phyloP scores from a whole-genome alignment of 2,797 vertebrate genomes.

The Alcedo atthis region DNA sequence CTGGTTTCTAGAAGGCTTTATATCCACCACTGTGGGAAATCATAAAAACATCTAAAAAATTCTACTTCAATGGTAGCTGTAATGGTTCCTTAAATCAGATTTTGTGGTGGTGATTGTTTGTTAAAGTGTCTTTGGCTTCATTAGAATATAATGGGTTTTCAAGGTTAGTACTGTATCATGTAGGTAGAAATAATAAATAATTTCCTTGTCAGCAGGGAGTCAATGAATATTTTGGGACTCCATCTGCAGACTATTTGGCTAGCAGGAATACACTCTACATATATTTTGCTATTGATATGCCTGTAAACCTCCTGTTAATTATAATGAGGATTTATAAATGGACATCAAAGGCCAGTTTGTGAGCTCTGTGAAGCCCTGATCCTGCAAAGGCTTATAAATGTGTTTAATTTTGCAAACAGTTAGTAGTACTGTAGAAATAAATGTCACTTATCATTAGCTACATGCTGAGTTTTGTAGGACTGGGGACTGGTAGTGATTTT shows the following conservation, averaged over 20 bases:
- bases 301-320: constrained; percentile 57
- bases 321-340: constrained; percentile 59
- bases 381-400: constrained; percentile 53
- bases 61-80: neutral
- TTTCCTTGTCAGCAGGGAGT: constrained; percentile 68
- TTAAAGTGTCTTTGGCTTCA: constrained; percentile 43
- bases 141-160: constrained; percentile 68
- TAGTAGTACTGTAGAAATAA: constrained; percentile 40
- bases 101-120: constrained; percentile 12
- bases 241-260: constrained; percentile 68
- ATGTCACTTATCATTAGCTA: constrained; percentile 45
- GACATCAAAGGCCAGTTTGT: constrained; percentile 57
- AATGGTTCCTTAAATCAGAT: neutral
- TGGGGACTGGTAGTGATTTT: neutral
- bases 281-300: constrained; percentile 37
- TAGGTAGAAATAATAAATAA: constrained; percentile 74
- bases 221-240: constrained; percentile 73
- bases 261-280: constrained; percentile 35
- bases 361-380: constrained; percentile 56
- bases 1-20: neutral
- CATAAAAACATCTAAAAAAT: neutral
- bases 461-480: constrained; percentile 38
- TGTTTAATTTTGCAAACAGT: constrained; percentile 56
- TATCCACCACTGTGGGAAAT: neutral
- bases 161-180: constrained; percentile 68